Base-by-base conservation (phyloP, 2,888 invertebrate genomes). In the Phyllotreta cruciferae region DNA sequence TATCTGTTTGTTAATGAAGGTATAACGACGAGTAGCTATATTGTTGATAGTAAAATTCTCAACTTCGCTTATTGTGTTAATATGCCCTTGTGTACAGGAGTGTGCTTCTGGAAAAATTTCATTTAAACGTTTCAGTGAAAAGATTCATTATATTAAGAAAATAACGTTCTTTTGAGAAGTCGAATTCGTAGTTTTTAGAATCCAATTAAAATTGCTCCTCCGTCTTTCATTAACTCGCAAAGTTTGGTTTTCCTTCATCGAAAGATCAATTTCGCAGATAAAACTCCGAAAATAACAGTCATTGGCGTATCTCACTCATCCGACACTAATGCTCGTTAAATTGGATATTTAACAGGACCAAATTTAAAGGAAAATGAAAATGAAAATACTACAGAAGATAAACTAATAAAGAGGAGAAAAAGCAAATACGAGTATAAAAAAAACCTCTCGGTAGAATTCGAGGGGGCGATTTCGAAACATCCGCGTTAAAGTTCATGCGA, bases 1-100 rank as follows among this genome's bases (percentile, higher is more conserved):
- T 60, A 60, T 60, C 60, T 52, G 53, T 44, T 11, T 50, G 44
- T 44, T 42, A 60, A 53, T 52, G 36, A 9, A 50, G 42, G 34
- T 58, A 14, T 47, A 57, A 57, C 34, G 24, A 39, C 42, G 6
- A 52, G 42, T 10, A 34, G 9, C 13, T 10, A n/a, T 58, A 10
- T 42, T 36, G 44, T 36, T 45, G 37, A 49, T 49, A 35, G 3
- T 35, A 24, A 24, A 24, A 24, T 10, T 44, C 14, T 44, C 6
- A 44, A 44, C 1, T 14, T 44, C 7, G 44, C 7, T n/a, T 44
- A 44, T 44, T 44, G 10, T 44, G 10, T 44, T 44, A 13, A 44
- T 44, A 44, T 13, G 13, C 44, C 3, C 14, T 44, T 44, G 7
- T n/a, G 1, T 2, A 44, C 5, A 44, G 7, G 9, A 13, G 24